Conservation (phyloP, 2,113 vertebrate species). For the Rhombomys opimus region DNA sequence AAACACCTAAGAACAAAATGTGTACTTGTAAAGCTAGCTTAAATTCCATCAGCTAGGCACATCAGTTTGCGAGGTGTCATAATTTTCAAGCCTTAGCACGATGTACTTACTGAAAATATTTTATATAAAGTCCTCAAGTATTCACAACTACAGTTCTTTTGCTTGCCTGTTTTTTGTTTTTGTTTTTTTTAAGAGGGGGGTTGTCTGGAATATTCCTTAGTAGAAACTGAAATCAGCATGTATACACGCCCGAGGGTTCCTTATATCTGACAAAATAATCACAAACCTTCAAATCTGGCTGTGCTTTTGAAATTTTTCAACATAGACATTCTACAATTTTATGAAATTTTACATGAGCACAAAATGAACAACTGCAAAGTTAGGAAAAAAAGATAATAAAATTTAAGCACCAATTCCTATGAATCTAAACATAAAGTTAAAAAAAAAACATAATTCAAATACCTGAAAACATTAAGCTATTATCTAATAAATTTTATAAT, state of each 20-base stretch:
- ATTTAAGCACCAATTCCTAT: conserved; percentile 23
- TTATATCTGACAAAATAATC: conserved; percentile 21
- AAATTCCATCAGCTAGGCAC: conserved; percentile 5
- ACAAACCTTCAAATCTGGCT: conserved; percentile 14
- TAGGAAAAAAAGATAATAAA: not conserved
- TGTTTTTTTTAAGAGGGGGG: not conserved
- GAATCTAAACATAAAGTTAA: not conserved
- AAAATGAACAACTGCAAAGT: not conserved
- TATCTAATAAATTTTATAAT: conserved; percentile 31
- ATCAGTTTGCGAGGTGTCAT: not conserved
- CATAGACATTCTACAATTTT: not conserved
- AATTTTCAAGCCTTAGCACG: conserved; percentile 53
- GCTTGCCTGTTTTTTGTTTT: not conserved
- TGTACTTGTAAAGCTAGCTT: conserved; percentile 42
- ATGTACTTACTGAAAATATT: not conserved
- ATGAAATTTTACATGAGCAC: not conserved
- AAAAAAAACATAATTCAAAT: conserved; percentile 35
- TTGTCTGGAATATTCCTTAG: not conserved
- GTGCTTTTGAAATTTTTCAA: conserved; percentile 16
- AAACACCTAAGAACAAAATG: conserved; percentile 87
- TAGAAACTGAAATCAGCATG: not conserved
- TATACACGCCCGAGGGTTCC: not conserved
- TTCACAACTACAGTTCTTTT: not conserved
- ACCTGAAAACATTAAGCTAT: conserved; percentile 3
- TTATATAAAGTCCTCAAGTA: not conserved